Percentiles rank a stretch among this genome's conserved stretches.
phyloP scores from a whole-genome alignment of 2,888 invertebrate species.

The Tetheella fluctuosa region DNA sequence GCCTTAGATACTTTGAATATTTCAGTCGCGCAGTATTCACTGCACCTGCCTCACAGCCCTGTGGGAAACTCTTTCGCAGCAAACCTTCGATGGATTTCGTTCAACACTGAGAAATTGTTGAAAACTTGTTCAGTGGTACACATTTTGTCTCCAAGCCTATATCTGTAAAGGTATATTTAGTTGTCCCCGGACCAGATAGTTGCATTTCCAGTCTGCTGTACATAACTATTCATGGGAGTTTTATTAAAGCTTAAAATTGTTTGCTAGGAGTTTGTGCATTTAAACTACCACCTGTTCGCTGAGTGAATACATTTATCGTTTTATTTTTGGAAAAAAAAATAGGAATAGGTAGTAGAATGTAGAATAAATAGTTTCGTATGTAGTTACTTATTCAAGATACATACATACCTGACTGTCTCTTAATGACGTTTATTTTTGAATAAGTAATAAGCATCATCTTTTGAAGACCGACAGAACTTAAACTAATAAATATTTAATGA shows the following conservation, averaged over 20 bases:
- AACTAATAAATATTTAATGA: no score
- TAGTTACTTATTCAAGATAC: no score
- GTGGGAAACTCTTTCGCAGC: background rate
- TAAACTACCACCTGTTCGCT: slow-evolving; percentile 5
- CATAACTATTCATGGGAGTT: slow-evolving; percentile 70
- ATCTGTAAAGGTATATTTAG: slow-evolving; percentile 74
- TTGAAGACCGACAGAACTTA: no score
- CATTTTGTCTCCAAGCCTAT: slow-evolving; percentile 78
- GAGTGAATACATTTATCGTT: background rate
- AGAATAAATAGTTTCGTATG: no score
- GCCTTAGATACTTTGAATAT: slow-evolving; percentile 38
- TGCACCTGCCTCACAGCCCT: slow-evolving; percentile 29
- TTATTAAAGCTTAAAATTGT: slow-evolving; percentile 74
- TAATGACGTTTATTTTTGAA: no score
- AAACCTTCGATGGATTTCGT: slow-evolving; percentile 47
- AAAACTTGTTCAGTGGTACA: slow-evolving; percentile 57
- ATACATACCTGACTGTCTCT: no score
- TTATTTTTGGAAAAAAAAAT: no score
- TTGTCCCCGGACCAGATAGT: slow-evolving; percentile 76
- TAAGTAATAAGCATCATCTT: no score
- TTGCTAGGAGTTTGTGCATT: slow-evolving; percentile 48
- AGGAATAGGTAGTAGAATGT: no score
- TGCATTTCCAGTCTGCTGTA: slow-evolving; percentile 76
- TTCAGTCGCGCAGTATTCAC: slow-evolving; percentile 39
- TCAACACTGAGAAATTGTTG: slow-evolving; percentile 44